Evolutionary conservation across 2,113 vertebrate species (phyloP), one percentile per base, ranked within the genome.

Genomic region (Takifugu bimaculatus): DNA sequence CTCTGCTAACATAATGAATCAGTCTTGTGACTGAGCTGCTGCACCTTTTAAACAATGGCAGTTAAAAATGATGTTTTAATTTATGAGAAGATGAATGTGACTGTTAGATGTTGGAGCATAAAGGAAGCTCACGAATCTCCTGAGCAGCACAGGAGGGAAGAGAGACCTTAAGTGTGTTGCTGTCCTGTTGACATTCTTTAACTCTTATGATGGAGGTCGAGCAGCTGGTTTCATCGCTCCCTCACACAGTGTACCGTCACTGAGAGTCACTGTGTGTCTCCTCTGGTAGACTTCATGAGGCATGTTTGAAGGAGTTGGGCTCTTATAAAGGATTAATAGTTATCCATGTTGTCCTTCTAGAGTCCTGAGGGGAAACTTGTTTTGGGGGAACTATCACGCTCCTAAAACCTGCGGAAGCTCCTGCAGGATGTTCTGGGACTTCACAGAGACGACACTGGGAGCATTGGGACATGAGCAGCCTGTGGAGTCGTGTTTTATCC

Each of bases 61-160:
- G 20, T 20, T 20, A 20, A 20, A 20, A 20, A 20, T 20, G 20
- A 20, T 20, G 20, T 20, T 20, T 20, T 20, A 20, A 20, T 20
- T 20, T 20, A 20, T 20, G 20, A 20, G 20, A 20, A 20, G 20
- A 20, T 20, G 20, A 20, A 20, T 20, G 20, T 20, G 48, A 15
- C 13, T 65, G 50, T 79, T 85, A 98, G 88, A 96, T 98, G 95
- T 74, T 99, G 89, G 96, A 98, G 60, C 92, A 1, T 95, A 99
- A 74, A 93, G 78, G 74, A 98, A 97, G 69, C 73, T 98, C 72
- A 92, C 96, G 91, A 92, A 89, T 63, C 91, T 99, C 26, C 86
- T 96, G 50, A 95, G 94, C 89, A 97, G 93, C 84, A 95, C 95
- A 1, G 96, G 99, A 86, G 96, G 96, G 60, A 98, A 96, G 92